Conservation (phyloP, 2,888 invertebrate species). For the Liopterus haemorrhoidalis region DNA sequence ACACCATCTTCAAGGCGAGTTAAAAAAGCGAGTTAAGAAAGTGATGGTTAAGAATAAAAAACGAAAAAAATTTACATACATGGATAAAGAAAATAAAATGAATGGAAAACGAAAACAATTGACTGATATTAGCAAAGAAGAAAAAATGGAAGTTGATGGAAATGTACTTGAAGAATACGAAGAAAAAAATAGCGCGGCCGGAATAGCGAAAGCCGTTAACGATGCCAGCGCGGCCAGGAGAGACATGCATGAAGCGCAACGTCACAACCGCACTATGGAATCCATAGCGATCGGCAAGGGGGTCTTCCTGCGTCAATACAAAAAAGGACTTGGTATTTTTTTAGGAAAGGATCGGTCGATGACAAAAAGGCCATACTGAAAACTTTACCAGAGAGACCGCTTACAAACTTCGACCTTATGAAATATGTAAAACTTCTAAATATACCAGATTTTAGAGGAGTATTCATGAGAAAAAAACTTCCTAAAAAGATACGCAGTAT, state of each 20-base stretch:
- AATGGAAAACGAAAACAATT: too few species aligned
- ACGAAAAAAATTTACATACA: too few species aligned
- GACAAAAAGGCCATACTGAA: slow-evolving; percentile 25
- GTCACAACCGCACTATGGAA: slow-evolving; percentile 36
- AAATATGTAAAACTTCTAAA: slow-evolving; percentile 15
- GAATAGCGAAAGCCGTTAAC: slow-evolving; percentile 32
- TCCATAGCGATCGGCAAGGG: slow-evolving; percentile 32
- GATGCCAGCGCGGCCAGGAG: slow-evolving; percentile 29
- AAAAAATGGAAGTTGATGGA: too few species aligned
- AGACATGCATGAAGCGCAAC: slow-evolving; percentile 30
- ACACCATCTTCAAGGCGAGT: too few species aligned
- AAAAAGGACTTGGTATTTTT: slow-evolving; percentile 25
- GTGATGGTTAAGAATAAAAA: too few species aligned
- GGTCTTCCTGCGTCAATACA: slow-evolving; percentile 29
- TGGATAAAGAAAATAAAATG: too few species aligned
- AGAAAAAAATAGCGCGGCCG: slow-evolving; percentile 31
- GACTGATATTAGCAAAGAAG: too few species aligned
- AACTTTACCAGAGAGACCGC: slow-evolving; percentile 27
- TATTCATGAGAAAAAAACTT: slow-evolving; percentile 31
- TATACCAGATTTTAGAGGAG: slow-evolving; percentile 27
- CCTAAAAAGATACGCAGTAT: slow-evolving; percentile 17
- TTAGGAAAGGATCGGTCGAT: slow-evolving; percentile 21
- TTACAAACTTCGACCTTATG: slow-evolving; percentile 28
- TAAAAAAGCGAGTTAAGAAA: too few species aligned
- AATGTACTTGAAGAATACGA: too few species aligned